These are phyloP conservation scores for Phrynocephalus versicolor DNA, from an alignment of 2,113 vertebrate genomes.

Conservation along the genomic window DNA sequence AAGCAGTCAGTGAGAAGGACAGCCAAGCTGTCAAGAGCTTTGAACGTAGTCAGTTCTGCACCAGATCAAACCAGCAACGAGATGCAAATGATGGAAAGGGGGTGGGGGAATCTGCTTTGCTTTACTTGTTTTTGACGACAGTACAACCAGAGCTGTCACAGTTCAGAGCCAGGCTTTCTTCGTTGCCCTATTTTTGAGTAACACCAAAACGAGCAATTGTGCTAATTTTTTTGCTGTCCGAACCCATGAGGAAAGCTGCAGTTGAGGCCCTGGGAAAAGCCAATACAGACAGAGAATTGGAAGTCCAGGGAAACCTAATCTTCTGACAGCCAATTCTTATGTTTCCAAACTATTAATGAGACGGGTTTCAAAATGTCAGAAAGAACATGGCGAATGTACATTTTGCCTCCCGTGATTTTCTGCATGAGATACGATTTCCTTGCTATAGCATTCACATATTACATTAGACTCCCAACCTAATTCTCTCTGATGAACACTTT, in stretches of 20 bases:
- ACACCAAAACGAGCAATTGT: neutral
- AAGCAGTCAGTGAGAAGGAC: neutral
- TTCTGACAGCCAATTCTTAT: neutral
- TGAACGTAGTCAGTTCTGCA: neutral
- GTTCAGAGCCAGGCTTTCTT: neutral
- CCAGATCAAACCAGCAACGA: slow-evolving; percentile 5
- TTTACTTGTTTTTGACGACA: rapidly evolving
- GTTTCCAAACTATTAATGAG: neutral
- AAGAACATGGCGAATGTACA: neutral
- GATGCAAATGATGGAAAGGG: neutral
- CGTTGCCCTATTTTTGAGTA: neutral
- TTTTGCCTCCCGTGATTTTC: neutral
- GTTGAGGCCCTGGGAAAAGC: neutral
- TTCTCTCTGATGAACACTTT: neutral
- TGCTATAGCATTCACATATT: neutral
- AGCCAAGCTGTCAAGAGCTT: slow-evolving; percentile 18
- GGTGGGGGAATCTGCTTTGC: neutral
- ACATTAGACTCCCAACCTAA: neutral
- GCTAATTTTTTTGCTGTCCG: neutral
- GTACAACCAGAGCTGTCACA: rapidly evolving
- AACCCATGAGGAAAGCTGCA: neutral
- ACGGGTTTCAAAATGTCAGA: neutral
- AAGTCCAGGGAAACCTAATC: neutral
- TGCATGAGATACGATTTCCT: neutral
- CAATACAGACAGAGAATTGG: too few species aligned